Percentiles rank a stretch among this genome's conserved stretches.
These are phyloP conservation scores for Orthonyx spaldingii DNA, from an alignment of 2,113 vertebrate species.

Conservation along the genomic window DNA sequence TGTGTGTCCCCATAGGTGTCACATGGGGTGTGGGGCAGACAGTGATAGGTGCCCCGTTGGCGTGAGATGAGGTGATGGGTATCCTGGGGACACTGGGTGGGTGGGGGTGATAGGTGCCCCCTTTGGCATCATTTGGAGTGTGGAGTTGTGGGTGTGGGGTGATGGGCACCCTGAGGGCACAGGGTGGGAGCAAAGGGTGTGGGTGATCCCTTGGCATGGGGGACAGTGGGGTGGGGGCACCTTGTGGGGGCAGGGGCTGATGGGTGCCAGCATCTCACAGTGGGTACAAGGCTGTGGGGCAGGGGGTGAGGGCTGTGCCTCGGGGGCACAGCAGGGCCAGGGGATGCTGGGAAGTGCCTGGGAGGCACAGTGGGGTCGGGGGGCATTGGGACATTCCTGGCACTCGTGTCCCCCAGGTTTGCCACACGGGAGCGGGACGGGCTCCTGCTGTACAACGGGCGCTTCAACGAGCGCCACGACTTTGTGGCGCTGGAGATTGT, in stretches of 20 bases:
- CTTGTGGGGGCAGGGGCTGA: not conserved
- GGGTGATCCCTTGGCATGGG: not conserved
- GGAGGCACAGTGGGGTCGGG: fast-evolving
- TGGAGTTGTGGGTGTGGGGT: not conserved
- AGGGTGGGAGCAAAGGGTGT: not conserved
- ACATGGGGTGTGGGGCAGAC: not conserved
- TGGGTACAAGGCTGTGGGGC: not conserved
- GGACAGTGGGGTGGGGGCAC: no score
- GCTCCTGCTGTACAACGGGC: conserved; percentile 90
- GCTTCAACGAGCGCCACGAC: conserved; percentile 95
- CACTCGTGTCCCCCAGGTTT: conserved; percentile 72
- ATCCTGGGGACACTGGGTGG: not conserved
- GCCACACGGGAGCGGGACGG: conserved; percentile 85
- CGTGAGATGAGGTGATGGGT: not conserved
- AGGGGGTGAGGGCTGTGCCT: no score
- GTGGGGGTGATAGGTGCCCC: not conserved
- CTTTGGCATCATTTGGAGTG: not conserved
- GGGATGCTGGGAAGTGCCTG: not conserved
- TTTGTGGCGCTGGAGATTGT: conserved; percentile 93
- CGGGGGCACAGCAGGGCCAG: fast-evolving
- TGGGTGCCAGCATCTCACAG: not conserved
- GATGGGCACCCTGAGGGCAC: not conserved
- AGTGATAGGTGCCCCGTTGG: not conserved
- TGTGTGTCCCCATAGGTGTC: not conserved
- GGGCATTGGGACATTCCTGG: not conserved